A percentile compares a stretch with the other conserved stretches of the same genome.
These are phyloP conservation scores for Dusona sp. DNA, from an alignment of 2,888 invertebrate genomes.

Conservation along the genomic window DNA sequence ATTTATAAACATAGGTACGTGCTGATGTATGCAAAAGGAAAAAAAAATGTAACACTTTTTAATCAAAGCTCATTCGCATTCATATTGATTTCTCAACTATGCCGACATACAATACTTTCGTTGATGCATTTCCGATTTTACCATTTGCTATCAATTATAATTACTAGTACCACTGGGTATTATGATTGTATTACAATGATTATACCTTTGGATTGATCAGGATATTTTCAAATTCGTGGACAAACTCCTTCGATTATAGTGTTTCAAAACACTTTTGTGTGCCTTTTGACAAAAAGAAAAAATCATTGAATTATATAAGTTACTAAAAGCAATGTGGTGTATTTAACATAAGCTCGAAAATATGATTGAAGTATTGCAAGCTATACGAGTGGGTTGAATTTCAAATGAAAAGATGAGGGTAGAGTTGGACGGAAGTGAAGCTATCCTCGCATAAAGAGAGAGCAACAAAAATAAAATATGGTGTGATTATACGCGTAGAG, in stretches of 20 bases:
- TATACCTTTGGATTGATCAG: too few relatives aligned
- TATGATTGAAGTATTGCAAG: neutral
- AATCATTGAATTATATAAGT: neutral
- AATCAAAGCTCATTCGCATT: neutral
- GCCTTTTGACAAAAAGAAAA: neutral
- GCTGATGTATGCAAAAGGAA: too few relatives aligned
- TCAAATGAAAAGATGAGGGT: neutral
- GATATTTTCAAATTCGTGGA: neutral
- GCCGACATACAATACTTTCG: too few relatives aligned
- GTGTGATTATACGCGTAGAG: neutral
- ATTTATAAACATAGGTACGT: too few relatives aligned
- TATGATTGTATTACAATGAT: neutral
- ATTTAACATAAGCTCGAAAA: neutral
- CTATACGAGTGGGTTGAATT: neutral
- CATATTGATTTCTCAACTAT: neutral
- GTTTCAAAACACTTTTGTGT: neutral
- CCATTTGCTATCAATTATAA: too few relatives aligned
- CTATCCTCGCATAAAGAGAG: neutral
- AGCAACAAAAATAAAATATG: neutral
- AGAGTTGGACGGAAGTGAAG: slow-evolving; percentile 11
- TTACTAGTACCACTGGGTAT: too few relatives aligned
- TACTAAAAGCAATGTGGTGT: neutral
- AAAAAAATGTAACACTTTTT: too few relatives aligned
- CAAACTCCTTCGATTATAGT: neutral
- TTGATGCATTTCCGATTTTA: too few relatives aligned